phyloP scores from a whole-genome alignment of 2,888 invertebrate species.

The Allophyes oxyacanthae region DNA sequence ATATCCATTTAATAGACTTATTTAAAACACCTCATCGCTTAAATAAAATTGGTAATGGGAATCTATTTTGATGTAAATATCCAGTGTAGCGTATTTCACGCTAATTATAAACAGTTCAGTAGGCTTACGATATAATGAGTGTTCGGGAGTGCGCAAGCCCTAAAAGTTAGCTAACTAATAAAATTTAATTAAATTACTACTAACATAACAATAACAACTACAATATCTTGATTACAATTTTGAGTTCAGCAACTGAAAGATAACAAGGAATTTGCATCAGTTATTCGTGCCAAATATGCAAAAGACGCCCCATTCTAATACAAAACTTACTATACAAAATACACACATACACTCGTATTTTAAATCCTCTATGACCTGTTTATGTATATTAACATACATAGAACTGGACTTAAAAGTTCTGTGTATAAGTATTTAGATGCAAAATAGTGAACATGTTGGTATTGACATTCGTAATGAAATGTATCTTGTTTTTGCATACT shows the following conservation, averaged over 20 bases:
- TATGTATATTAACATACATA: slow-evolving; percentile 25
- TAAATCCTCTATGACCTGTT: slow-evolving; percentile 25
- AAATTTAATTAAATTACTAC: not conserved
- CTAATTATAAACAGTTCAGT: slow-evolving; percentile 71
- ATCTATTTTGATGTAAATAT: slow-evolving; percentile 65
- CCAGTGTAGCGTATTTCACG: slow-evolving; percentile 69
- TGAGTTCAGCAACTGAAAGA: slow-evolving; percentile 6
- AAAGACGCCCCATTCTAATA: slow-evolving; percentile 12
- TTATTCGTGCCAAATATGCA: slow-evolving; percentile 30
- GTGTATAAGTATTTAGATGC: slow-evolving; percentile 14
- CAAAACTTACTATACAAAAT: slow-evolving; percentile 14
- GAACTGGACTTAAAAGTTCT: slow-evolving; percentile 17
- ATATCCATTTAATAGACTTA: too few relatives aligned
- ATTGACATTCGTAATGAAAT: slow-evolving; percentile 36
- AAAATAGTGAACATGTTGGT: slow-evolving; percentile 14
- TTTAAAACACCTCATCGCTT: slow-evolving; percentile 42
- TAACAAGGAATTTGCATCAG: slow-evolving; percentile 1
- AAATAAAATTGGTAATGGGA: slow-evolving; percentile 58
- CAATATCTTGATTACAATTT: slow-evolving; percentile 23
- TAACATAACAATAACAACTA: not conserved
- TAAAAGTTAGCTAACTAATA: slow-evolving; percentile 26
- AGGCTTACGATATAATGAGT: slow-evolving; percentile 64
- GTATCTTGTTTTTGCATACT: slow-evolving; percentile 8
- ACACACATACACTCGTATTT: slow-evolving; percentile 9
- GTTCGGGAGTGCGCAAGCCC: slow-evolving; percentile 45